phyloP scores from a whole-genome alignment of 2,113 vertebrate genomes.

The Atherinomorus stipes region DNA sequence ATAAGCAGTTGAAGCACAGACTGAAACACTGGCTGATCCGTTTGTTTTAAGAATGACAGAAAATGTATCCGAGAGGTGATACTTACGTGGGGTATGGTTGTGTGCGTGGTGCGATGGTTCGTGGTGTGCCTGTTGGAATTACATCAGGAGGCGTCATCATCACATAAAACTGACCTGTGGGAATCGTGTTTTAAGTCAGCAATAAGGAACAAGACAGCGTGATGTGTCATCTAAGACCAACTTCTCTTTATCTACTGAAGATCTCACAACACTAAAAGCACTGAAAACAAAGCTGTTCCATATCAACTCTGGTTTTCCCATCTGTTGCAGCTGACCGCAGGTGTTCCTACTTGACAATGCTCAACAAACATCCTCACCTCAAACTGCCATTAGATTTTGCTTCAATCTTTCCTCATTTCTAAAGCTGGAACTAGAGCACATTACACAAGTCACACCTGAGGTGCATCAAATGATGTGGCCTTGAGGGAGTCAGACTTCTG shows the following conservation, averaged over 20 bases:
- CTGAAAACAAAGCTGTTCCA: background rate
- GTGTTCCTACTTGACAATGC: background rate
- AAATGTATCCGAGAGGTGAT: constrained; percentile 22
- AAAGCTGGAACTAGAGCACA: background rate
- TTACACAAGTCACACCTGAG: constrained; percentile 14
- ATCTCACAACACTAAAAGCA: background rate
- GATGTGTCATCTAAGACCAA: background rate
- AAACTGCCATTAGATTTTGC: constrained; percentile 1
- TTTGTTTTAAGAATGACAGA: background rate
- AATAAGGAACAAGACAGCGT: background rate
- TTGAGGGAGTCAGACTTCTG: constrained; percentile 12
- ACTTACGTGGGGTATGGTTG: constrained; percentile 89
- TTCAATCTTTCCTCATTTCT: background rate
- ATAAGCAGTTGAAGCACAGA: background rate
- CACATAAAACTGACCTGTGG: constrained; percentile 90
- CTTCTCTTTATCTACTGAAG: background rate
- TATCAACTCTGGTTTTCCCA: background rate
- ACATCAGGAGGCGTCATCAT: constrained; percentile 93
- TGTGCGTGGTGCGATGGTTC: constrained; percentile 88
- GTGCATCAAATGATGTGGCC: constrained; percentile 9
- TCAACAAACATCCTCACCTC: background rate
- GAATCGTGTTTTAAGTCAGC: constrained; percentile 8
- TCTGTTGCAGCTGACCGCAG: background rate
- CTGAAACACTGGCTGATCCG: background rate
- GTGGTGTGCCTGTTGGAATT: constrained; percentile 85